Base-by-base conservation (phyloP, 1,140 invertebrate species). In the Sitophilus oryzae region DNA sequence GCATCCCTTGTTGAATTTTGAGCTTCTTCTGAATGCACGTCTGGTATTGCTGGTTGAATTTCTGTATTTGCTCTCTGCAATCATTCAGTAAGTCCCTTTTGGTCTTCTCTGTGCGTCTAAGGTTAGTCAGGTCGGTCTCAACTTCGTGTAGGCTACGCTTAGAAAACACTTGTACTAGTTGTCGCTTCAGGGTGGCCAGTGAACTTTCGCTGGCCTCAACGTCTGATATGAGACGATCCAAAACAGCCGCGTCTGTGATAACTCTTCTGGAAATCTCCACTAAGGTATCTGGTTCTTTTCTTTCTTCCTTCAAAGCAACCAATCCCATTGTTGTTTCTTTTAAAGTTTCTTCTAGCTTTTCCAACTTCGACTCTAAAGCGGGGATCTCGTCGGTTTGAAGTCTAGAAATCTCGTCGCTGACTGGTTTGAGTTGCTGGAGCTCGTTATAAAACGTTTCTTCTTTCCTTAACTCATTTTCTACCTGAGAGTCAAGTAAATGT, bases 101-200 rank as follows among this genome's bases (percentile, higher is more conserved):
- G 10, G 34, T 10, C 22, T 51, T 52, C 11, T 37, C 45, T 18
- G 58, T 52, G 41, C 60, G 49, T 45, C 57, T 52, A 8, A 57
- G 34, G 41, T 62, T 58, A 16, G 16, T 53, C 11, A 78, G 61
- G 44, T 74, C 67, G 36, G 66, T 67, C 54, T 77, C 75, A 16
- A 76, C 54, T 49, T 75, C 74, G 44, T 76, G 72, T 48, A 74
- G 71, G 1, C 72, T 72, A 3, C 73, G 72, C 18, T 71, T 66
- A 19, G 69, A 73, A 43, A 73, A 69, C 0, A 78, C 52, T 18
- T 71, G 67, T 23, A 74, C 67, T 1, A 74, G 64, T 2, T 74
- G 67, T 36, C 67, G 2, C 38, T 79, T 71, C 8, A 79, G 58
- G 52, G 72, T 36, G 10, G 47, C 38, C 14, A 68, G 52, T 43